Percentiles rank a stretch among this genome's conserved stretches.
Evolutionary conservation across 1,140 invertebrate species (phyloP).

Genomic region (Rhynchophorus ferrugineus): DNA sequence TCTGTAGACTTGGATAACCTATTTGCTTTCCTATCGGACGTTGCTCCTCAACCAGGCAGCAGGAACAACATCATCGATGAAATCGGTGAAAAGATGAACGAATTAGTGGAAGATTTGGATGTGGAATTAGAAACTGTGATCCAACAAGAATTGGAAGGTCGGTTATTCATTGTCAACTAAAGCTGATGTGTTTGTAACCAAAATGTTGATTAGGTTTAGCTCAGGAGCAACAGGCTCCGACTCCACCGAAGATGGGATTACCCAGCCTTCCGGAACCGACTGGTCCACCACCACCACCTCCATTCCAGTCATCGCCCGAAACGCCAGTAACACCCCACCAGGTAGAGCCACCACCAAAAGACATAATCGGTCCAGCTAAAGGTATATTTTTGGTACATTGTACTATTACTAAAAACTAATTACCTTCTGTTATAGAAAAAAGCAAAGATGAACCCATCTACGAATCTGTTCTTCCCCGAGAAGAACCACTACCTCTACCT

Average conservation of each 20-base stretch:
- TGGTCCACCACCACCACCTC: conserved; percentile 58
- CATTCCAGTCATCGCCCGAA: conserved; percentile 34
- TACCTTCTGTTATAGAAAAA: conserved; percentile 40
- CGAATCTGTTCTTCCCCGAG: conserved; percentile 68
- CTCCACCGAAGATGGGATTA: conserved; percentile 41
- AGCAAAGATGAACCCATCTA: conserved; percentile 69
- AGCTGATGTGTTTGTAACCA: too few relatives aligned
- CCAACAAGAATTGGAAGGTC: conserved; percentile 47
- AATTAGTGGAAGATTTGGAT: conserved; percentile 71
- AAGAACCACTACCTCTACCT: conserved; percentile 44
- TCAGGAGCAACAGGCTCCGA: conserved; percentile 32
- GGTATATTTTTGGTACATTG: not conserved
- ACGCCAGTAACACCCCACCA: conserved; percentile 33
- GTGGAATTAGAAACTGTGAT: conserved; percentile 58
- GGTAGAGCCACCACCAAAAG: conserved; percentile 6
- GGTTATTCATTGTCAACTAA: too few relatives aligned
- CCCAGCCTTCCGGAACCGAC: conserved; percentile 67
- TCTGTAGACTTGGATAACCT: conserved; percentile 87
- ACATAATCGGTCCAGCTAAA: not conserved
- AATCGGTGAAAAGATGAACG: conserved; percentile 76
- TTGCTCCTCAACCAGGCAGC: conserved; percentile 52
- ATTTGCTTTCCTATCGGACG: conserved; percentile 85
- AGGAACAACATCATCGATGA: conserved; percentile 63
- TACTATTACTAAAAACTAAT: too few relatives aligned
- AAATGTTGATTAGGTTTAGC: too few relatives aligned